Conservation (phyloP, 1,140 invertebrate genomes). For the Meloidogyne floridensis region DNA sequence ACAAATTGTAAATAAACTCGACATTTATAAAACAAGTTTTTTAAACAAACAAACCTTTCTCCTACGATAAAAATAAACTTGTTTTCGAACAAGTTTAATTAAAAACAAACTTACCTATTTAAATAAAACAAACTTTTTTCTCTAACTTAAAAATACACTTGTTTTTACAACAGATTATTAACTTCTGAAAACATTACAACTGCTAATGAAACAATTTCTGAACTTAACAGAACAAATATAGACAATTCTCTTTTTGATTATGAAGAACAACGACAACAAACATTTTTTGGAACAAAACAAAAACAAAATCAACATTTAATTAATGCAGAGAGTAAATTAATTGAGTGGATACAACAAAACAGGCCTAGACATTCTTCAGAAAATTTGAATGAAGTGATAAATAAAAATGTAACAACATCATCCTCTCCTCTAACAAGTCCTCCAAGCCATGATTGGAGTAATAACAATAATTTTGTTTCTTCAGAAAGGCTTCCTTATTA, state of each 20-base stretch:
- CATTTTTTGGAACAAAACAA: constrained; percentile 28
- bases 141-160: no score
- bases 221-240: background rate
- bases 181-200: constrained; percentile 1
- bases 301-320: constrained; percentile 15
- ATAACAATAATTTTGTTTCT: constrained; percentile 7
- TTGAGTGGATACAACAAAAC: constrained; percentile 65
- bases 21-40: background rate
- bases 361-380: constrained; percentile 47
- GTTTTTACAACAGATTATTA: background rate
- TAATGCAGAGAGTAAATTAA: constrained; percentile 50
- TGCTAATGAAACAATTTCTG: constrained; percentile 31
- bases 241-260: background rate
- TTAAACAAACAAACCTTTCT: constrained; percentile 13
- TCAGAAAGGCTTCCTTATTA: constrained; percentile 63
- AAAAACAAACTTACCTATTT: background rate
- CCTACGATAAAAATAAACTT: no score
- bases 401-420: background rate
- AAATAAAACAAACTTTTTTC: background rate
- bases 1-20: no score
- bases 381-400: constrained; percentile 30
- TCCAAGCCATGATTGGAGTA: background rate
- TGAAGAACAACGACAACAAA: background rate
- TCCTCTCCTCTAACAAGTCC: background rate
- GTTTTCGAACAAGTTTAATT: no score